A percentile compares a stretch with the other conserved stretches of the same genome.
These are phyloP conservation scores for Macropis europaea DNA, from an alignment of 2,888 invertebrate species.

Conservation along the genomic window DNA sequence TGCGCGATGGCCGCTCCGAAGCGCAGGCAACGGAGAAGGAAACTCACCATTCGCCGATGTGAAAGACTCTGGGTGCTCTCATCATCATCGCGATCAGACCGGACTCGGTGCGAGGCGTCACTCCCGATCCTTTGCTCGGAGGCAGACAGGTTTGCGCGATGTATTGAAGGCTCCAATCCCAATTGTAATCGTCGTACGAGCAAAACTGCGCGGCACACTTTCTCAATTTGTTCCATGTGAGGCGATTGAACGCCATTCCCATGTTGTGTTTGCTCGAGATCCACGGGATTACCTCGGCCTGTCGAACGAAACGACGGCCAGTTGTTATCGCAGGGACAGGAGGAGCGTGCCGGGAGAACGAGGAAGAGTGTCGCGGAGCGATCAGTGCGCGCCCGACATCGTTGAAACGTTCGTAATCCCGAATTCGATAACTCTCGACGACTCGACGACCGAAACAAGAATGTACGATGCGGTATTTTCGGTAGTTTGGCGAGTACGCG, in stretches of 20 bases:
- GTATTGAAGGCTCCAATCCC: slow-evolving; percentile 98
- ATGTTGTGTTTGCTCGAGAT: slow-evolving; percentile 99
- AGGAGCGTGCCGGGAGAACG: not conserved
- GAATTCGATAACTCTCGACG: not conserved
- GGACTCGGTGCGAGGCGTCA: slow-evolving; percentile 73
- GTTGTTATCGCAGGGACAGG: not conserved
- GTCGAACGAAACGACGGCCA: slow-evolving; percentile 35
- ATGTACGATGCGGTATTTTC: too few relatives aligned
- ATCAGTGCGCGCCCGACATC: slow-evolving; percentile 20
- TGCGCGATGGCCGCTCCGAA: too few relatives aligned
- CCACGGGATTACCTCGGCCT: slow-evolving; percentile 97
- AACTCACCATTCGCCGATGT: slow-evolving; percentile 98
- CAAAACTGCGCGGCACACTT: slow-evolving; percentile 93
- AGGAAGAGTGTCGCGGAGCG: slow-evolving; percentile 12
- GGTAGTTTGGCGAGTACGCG: too few relatives aligned
- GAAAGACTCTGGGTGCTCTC: slow-evolving; percentile 96
- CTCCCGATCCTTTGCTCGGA: slow-evolving; percentile 82
- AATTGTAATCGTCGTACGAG: slow-evolving; percentile 98
- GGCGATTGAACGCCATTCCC: slow-evolving; percentile 97
- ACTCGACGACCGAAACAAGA: too few relatives aligned
- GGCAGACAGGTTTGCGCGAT: slow-evolving; percentile 91
- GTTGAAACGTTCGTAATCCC: not conserved
- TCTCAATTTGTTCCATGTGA: slow-evolving; percentile 92
- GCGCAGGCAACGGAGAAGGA: not conserved
- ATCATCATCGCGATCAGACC: slow-evolving; percentile 92